These are phyloP conservation scores for Phalangium opilio DNA, from an alignment of 2,888 invertebrate species.

Conservation along the genomic window DNA sequence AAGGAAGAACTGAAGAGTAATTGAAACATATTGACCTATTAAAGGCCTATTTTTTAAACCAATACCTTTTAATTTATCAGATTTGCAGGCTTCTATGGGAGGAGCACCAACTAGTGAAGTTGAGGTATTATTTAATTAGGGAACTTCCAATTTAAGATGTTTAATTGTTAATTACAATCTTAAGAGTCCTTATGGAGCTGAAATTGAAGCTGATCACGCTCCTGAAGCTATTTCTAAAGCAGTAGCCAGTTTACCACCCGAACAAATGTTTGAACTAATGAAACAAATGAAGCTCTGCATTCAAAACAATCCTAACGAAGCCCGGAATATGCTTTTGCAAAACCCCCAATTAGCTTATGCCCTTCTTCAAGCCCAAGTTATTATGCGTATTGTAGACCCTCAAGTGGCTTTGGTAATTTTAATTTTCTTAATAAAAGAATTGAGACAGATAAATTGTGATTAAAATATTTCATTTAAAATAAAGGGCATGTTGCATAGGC, in stretches of 20 bases:
- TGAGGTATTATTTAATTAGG: no score
- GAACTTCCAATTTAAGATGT: no score
- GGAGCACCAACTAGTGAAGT: slow-evolving; percentile 22
- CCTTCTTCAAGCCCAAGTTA: slow-evolving; percentile 88
- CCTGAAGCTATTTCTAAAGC: slow-evolving; percentile 95
- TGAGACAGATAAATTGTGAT: no score
- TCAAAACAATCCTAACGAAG: slow-evolving; percentile 88
- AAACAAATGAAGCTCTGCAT: slow-evolving; percentile 82
- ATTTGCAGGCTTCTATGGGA: slow-evolving; percentile 21
- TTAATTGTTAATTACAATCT: no score
- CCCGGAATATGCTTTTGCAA: slow-evolving; percentile 89
- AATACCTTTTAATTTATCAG: slow-evolving; percentile 8
- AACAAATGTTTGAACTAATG: slow-evolving; percentile 99
- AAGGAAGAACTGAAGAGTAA: slow-evolving; percentile 67
- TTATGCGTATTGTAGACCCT: slow-evolving; percentile 97
- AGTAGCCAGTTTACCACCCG: slow-evolving; percentile 90
- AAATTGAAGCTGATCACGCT: slow-evolving; percentile 84
- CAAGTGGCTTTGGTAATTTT: slow-evolving; percentile 66
- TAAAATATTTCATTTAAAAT: not conserved
- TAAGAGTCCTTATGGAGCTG: slow-evolving; percentile 56
- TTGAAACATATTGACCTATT: no score
- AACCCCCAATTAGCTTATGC: slow-evolving; percentile 98
- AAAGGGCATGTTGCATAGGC: slow-evolving; percentile 17
- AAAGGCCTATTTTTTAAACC: no score
- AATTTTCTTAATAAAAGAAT: not conserved